Percentiles rank a stretch among this genome's conserved stretches.
Evolutionary conservation across 2,113 vertebrate genomes (phyloP).

Genomic region (Podiceps cristatus): DNA sequence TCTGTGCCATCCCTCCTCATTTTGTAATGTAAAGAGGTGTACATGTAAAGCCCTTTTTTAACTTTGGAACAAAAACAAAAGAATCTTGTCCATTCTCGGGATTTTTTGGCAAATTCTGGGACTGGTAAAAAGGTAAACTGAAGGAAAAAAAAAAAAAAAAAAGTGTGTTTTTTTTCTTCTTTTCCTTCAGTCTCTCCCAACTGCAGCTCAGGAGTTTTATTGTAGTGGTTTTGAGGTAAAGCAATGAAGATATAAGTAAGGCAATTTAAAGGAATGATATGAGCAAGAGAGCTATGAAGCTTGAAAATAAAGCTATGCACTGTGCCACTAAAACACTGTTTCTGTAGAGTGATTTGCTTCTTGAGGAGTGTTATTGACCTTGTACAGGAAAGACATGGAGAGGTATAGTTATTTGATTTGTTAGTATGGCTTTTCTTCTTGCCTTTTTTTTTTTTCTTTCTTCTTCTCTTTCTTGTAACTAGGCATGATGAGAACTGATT

Average conservation of each 20-base stretch:
- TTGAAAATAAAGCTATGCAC: background rate
- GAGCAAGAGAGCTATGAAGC: background rate
- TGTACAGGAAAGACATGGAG: background rate
- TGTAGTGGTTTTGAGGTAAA: background rate
- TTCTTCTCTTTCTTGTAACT: background rate
- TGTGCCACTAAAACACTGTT: background rate
- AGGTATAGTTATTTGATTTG: background rate
- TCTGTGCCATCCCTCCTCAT: background rate
- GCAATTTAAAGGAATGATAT: background rate
- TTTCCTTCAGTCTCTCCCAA: background rate
- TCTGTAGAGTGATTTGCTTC: background rate
- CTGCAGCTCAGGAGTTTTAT: background rate
- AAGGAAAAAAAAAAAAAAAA: background rate
- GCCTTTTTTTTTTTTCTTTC: accelerated
- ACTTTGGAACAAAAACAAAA: background rate
- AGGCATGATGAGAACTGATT: background rate
- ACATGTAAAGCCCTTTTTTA: background rate
- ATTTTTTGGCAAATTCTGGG: background rate
- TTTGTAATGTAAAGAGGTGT: background rate
- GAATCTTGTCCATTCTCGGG: background rate
- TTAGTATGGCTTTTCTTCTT: background rate
- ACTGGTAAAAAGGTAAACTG: background rate
- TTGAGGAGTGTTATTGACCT: background rate
- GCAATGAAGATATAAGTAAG: background rate
- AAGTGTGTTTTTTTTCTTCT: background rate